Conservation (phyloP, 2,113 vertebrate species). For the Vidua chalybeata region DNA sequence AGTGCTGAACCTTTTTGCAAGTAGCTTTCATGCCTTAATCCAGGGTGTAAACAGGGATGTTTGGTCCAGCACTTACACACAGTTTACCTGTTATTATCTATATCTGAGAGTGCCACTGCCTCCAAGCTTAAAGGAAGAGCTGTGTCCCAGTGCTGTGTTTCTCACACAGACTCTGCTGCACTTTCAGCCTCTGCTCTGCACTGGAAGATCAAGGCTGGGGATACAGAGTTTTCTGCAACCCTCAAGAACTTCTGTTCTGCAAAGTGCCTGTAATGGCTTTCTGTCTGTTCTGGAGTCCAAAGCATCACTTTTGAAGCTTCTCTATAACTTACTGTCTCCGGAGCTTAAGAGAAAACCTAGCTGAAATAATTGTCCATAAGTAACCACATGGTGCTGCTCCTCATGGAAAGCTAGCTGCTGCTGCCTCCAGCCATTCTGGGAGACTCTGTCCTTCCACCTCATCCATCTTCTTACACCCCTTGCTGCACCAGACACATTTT, state of each 20-base stretch:
- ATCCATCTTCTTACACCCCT: not conserved
- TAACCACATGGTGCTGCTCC: not conserved
- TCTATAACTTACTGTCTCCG: not conserved
- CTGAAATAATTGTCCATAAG: not conserved
- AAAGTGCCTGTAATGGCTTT: not conserved
- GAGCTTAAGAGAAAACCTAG: not conserved
- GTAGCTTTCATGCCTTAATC: not conserved
- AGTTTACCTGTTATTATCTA: not conserved
- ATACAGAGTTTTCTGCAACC: not conserved
- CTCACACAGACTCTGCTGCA: not conserved
- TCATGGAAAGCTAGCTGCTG: not conserved
- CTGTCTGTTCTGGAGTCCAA: not conserved
- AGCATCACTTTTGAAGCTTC: not conserved
- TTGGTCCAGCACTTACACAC: not conserved
- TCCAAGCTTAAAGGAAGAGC: not conserved
- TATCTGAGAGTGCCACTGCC: not conserved
- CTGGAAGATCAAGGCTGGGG: not conserved
- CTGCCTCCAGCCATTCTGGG: not conserved
- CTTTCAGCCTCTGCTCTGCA: not conserved
- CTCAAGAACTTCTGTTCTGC: not conserved
- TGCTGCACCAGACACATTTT: slow-evolving; percentile 6
- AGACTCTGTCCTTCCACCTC: slow-evolving; percentile 42
- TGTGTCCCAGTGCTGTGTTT: not conserved
- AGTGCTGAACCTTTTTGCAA: not conserved
- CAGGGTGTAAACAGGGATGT: not conserved